Evolutionary conservation across 92 coral and sea anemone genomes (phyloP).

Genomic region (Montipora capitata): DNA sequence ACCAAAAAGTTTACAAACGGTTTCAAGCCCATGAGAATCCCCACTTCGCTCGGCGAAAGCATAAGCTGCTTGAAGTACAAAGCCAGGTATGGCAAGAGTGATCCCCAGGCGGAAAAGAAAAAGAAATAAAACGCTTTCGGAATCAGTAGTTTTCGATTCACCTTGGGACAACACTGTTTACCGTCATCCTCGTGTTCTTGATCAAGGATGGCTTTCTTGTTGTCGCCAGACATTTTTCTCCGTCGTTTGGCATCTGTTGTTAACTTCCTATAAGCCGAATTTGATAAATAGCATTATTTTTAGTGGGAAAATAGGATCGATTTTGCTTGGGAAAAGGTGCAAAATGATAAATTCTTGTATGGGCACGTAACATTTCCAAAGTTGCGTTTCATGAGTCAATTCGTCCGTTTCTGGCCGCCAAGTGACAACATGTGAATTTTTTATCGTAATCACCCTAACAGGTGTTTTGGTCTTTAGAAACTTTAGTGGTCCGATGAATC

Average conservation of each 20-base stretch:
- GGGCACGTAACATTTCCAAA: slow-evolving; percentile 52
- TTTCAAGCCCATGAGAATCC: slow-evolving; percentile 97
- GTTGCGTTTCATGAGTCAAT: slow-evolving; percentile 13
- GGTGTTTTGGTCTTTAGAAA: slow-evolving; percentile 47
- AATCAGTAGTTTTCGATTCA: slow-evolving; percentile 91
- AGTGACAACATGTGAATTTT: slow-evolving; percentile 61
- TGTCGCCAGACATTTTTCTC: slow-evolving; percentile 59
- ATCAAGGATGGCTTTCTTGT: slow-evolving; percentile 77
- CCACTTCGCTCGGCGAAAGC: slow-evolving; percentile 98
- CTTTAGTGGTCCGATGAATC: slow-evolving; percentile 9
- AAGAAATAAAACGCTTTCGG: slow-evolving; percentile 96
- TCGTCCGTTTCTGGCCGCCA: slow-evolving; percentile 45
- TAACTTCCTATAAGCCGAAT: neutral
- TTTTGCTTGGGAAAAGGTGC: slow-evolving; percentile 17
- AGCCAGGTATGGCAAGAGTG: slow-evolving; percentile 96
- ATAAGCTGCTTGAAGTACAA: slow-evolving; percentile 97
- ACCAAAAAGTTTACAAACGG: slow-evolving; percentile 99
- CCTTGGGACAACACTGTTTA: slow-evolving; percentile 89
- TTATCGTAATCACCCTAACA: slow-evolving; percentile 31
- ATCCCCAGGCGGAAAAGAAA: slow-evolving; percentile 99
- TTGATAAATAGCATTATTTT: neutral
- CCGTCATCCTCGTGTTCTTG: slow-evolving; percentile 58
- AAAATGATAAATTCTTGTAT: slow-evolving; percentile 29
- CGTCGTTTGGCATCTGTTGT: neutral
- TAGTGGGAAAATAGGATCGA: neutral